These are phyloP conservation scores for Channa striata DNA, from an alignment of 2,797 vertebrate genomes.

Conservation along the genomic window DNA sequence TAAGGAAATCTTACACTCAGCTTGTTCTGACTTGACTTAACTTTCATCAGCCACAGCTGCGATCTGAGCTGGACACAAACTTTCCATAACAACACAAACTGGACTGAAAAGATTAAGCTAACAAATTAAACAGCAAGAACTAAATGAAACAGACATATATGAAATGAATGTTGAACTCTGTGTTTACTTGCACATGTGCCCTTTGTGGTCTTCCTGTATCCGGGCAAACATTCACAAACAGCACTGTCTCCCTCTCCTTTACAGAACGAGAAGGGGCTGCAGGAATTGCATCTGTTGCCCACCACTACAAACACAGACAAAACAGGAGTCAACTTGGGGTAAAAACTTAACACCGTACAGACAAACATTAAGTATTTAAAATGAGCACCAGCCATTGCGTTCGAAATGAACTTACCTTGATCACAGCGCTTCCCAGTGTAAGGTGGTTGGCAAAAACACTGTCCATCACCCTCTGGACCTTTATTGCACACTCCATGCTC, in stretches of 20 bases:
- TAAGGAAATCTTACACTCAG: no score
- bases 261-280: conserved; percentile 85
- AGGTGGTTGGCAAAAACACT: conserved; percentile 91
- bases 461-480: conserved; percentile 85
- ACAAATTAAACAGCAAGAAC: neutral
- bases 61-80: neutral
- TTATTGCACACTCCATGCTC: conserved; percentile 86
- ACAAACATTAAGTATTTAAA: no score
- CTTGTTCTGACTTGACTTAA: no score
- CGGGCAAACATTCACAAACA: conserved; percentile 88
- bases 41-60: neutral
- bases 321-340: neutral
- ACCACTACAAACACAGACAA: conserved; percentile 77
- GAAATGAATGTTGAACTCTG: neutral
- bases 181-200: conserved; percentile 76
- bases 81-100: neutral
- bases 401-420: conserved; percentile 80
- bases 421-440: conserved; percentile 90
- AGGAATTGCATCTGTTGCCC: conserved; percentile 82
- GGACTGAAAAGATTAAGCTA: neutral
- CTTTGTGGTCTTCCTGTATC: conserved; percentile 74
- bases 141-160: neutral
- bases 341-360: neutral
- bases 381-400: no score
- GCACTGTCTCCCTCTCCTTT: conserved; percentile 60